A percentile compares a stretch with the other conserved stretches of the same genome.
Evolutionary conservation across 1,140 invertebrate genomes (phyloP).

Genomic region (Musca domestica): DNA sequence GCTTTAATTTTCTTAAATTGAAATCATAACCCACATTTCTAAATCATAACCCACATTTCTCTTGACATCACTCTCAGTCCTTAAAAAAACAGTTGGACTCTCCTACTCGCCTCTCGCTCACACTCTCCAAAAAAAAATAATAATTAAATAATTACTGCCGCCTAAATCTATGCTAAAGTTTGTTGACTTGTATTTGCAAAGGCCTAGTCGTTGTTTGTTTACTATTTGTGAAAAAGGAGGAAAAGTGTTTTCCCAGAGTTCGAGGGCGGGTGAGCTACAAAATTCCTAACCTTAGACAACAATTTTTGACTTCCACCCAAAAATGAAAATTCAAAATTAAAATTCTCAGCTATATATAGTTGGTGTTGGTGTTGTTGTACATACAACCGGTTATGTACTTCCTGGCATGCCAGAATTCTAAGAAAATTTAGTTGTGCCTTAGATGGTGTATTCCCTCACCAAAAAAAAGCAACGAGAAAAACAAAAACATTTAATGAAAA

Average conservation of each 20-base stretch:
- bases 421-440: not conserved
- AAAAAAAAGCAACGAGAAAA: not conserved
- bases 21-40: too few species aligned
- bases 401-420: constrained; percentile 8
- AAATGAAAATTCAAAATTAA: too few species aligned
- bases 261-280: not conserved
- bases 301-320: not conserved
- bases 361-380: too few species aligned
- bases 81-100: too few species aligned
- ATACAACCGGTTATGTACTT: not conserved
- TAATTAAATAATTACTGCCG: too few species aligned
- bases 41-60: not conserved
- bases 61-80: not conserved
- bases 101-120: too few species aligned
- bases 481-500: not conserved
- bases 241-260: not conserved
- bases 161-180: constrained; percentile 15
- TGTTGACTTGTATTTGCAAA: not conserved
- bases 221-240: not conserved
- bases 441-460: not conserved
- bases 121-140: too few species aligned
- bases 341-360: too few species aligned
- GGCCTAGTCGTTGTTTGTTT: not conserved
- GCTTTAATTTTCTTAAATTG: too few species aligned
- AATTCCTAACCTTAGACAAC: constrained; percentile 14